These are phyloP conservation scores for Gymnosoma rotundatum DNA, from an alignment of 2,888 invertebrate genomes.

Conservation along the genomic window DNA sequence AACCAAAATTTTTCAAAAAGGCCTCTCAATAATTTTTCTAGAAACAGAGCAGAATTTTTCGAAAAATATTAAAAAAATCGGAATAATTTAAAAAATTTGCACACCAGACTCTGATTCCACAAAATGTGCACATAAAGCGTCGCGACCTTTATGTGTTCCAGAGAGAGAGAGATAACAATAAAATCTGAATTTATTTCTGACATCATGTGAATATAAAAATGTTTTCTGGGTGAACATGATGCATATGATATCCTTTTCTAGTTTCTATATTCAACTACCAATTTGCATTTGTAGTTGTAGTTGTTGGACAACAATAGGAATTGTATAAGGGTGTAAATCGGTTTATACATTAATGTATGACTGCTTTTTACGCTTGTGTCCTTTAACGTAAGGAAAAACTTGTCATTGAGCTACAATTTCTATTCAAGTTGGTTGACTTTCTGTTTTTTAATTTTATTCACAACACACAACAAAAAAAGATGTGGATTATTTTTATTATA, in stretches of 20 bases:
- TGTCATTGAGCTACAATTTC: slow-evolving; percentile 20
- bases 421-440: slow-evolving; percentile 13
- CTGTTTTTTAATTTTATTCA: background rate
- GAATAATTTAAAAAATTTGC: too few species aligned
- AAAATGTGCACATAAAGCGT: too few species aligned
- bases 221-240: background rate
- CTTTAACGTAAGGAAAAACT: slow-evolving; percentile 25
- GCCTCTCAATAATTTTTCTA: too few species aligned
- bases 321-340: slow-evolving; percentile 56
- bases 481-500: slow-evolving; percentile 13
- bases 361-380: slow-evolving; percentile 5
- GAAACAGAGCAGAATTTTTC: too few species aligned
- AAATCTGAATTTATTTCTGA: too few species aligned
- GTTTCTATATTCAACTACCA: background rate
- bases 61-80: too few species aligned
- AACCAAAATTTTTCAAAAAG: too few species aligned
- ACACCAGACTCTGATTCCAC: too few species aligned
- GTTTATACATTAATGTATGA: slow-evolving; percentile 43
- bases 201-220: too few species aligned
- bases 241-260: slow-evolving; percentile 3
- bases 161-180: too few species aligned
- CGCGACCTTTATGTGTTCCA: too few species aligned
- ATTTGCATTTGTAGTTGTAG: slow-evolving; percentile 32
- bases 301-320: slow-evolving; percentile 24
- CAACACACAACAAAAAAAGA: background rate